phyloP scores from a whole-genome alignment of 2,113 vertebrate genomes.

The Malurus elegans region DNA sequence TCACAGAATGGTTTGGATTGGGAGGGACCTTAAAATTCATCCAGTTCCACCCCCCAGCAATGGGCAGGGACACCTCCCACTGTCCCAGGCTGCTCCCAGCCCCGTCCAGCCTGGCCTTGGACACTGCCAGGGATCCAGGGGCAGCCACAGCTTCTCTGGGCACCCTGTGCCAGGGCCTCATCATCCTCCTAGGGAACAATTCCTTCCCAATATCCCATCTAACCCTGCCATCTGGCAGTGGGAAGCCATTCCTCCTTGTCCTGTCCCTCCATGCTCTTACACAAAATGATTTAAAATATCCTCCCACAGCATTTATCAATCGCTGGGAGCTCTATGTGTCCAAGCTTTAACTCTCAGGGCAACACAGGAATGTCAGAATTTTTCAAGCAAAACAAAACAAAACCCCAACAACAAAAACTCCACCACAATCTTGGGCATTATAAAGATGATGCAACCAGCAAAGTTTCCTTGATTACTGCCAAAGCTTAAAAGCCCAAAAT shows the following conservation, averaged over 20 bases:
- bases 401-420: background rate
- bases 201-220: background rate
- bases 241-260: background rate
- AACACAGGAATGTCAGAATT: background rate
- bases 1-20: background rate
- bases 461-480: background rate
- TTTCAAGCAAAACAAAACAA: background rate
- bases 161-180: background rate
- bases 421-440: background rate
- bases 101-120: rapidly evolving
- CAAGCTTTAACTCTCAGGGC: background rate
- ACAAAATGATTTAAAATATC: background rate
- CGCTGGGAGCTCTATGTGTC: background rate
- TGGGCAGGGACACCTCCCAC: background rate
- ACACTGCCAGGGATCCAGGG: background rate
- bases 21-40: background rate
- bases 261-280: background rate
- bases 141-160: background rate
- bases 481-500: background rate
- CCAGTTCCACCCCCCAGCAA: background rate
- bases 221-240: background rate
- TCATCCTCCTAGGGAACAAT: rapidly evolving
- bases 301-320: background rate
- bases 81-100: rapidly evolving
- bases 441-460: background rate